Percentiles rank a stretch among this genome's conserved stretches.
Conservation (phyloP, 92 coral and sea anemone genomes). For the Chrysogorgia sp. region DNA sequence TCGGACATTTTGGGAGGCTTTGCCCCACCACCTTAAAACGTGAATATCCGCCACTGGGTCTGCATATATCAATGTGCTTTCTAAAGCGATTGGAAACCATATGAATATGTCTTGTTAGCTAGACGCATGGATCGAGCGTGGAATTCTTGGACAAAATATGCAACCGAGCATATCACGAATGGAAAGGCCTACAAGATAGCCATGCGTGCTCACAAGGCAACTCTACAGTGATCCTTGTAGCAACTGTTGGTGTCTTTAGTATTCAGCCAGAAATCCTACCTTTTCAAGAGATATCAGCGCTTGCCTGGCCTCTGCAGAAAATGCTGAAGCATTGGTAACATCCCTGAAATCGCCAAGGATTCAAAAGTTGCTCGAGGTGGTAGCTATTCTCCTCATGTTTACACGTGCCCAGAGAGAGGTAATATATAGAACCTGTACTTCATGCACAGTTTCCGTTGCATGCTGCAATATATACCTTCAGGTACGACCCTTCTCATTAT, state of each 20-base stretch:
- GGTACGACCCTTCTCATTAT: slow-evolving; percentile 58
- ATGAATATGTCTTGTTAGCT: slow-evolving; percentile 53
- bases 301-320: not conserved
- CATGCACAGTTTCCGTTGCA: too few species aligned
- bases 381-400: slow-evolving; percentile 54
- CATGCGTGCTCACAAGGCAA: slow-evolving; percentile 63
- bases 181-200: slow-evolving; percentile 62
- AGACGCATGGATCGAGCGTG: slow-evolving; percentile 62
- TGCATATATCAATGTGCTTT: too few species aligned
- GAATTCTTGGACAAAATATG: slow-evolving; percentile 46
- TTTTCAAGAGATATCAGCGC: slow-evolving; percentile 20
- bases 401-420: slow-evolving; percentile 64
- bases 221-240: slow-evolving; percentile 62
- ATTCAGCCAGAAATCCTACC: slow-evolving; percentile 43
- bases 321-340: too few species aligned
- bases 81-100: too few species aligned
- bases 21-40: too few species aligned
- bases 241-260: slow-evolving; percentile 46
- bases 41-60: too few species aligned
- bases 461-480: slow-evolving; percentile 53
- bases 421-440: slow-evolving; percentile 59
- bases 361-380: slow-evolving; percentile 16
- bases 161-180: slow-evolving; percentile 32
- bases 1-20: too few species aligned
- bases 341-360: too few species aligned